These are phyloP conservation scores for Brevimyrus niger DNA, from an alignment of 2,113 vertebrate genomes.

Conservation along the genomic window DNA sequence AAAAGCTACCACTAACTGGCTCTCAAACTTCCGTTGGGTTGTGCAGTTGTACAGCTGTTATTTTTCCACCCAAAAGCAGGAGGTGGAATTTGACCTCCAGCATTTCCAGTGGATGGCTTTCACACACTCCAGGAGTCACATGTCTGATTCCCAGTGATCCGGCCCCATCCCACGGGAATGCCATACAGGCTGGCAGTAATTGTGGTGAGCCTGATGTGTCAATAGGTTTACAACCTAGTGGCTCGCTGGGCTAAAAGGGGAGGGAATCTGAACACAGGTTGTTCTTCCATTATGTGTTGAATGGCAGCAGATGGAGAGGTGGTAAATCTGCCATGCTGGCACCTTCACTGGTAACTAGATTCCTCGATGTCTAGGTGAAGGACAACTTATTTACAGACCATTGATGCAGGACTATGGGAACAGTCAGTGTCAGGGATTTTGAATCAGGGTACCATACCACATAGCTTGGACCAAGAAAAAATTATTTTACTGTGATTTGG, in stretches of 20 bases:
- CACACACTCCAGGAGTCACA: not conserved
- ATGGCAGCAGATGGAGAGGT: constrained; percentile 39
- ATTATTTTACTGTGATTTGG: not conserved
- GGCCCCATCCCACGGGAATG: not conserved
- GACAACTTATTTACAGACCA: constrained; percentile 16
- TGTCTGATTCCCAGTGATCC: not conserved
- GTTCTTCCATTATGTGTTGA: constrained; percentile 8
- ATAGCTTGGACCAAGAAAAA: not conserved
- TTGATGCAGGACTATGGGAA: not conserved
- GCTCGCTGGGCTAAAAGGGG: constrained; percentile 31
- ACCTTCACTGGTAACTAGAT: constrained; percentile 32
- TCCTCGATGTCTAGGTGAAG: constrained; percentile 21
- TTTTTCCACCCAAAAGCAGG: not conserved
- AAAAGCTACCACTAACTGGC: not conserved
- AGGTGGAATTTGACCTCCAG: not conserved
- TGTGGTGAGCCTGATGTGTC: not conserved
- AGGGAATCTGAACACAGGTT: constrained; percentile 27
- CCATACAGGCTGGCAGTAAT: not conserved
- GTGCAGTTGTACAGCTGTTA: not conserved
- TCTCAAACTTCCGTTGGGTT: not conserved
- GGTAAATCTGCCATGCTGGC: constrained; percentile 49
- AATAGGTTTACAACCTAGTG: constrained; percentile 4
- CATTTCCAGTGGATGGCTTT: not conserved
- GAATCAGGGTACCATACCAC: not conserved
- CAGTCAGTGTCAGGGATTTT: not conserved